Evolutionary conservation across 1,140 invertebrate species (phyloP).

Genomic region (Drosophila kanapiae): DNA sequence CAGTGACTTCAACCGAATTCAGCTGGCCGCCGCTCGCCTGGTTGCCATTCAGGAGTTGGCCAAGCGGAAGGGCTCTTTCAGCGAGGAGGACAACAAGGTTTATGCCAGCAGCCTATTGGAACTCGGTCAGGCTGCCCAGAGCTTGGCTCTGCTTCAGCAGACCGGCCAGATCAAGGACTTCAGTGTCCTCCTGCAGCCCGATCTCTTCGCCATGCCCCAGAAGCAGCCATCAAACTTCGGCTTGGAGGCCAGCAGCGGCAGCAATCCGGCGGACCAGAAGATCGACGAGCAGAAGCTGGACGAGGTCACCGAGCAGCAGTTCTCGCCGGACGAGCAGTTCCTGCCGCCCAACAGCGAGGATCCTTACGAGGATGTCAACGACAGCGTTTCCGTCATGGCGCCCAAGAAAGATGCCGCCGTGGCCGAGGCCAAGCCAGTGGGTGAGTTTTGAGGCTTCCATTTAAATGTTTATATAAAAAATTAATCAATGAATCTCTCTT

Average conservation of each 20-base stretch:
- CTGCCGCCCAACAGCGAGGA: conserved; percentile 73
- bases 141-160: conserved; percentile 85
- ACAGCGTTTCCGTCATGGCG: conserved; percentile 85
- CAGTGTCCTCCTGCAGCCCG: conserved; percentile 76
- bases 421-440: conserved; percentile 90
- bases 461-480: no score
- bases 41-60: conserved; percentile 86
- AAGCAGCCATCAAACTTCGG: conserved; percentile 71
- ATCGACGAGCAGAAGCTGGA: conserved; percentile 74
- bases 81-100: conserved; percentile 82
- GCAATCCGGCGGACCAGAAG: conserved; percentile 65
- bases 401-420: conserved; percentile 87
- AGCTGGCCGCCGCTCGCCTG: conserved; percentile 85
- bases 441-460: conserved; percentile 69
- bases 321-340: conserved; percentile 65
- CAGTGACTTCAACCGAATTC: conserved; percentile 85
- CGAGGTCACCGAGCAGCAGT: conserved; percentile 76
- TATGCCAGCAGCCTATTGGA: conserved; percentile 85
- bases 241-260: conserved; percentile 51
- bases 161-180: conserved; percentile 82
- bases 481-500: neutral
- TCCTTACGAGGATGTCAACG: conserved; percentile 83
- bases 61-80: conserved; percentile 85
- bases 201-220: conserved; percentile 53
- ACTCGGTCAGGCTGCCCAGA: conserved; percentile 85